A percentile compares a stretch with the other conserved stretches of the same genome.
phyloP scores from a whole-genome alignment of 92 coral and sea anemone species.

The Actinernus sp. region DNA sequence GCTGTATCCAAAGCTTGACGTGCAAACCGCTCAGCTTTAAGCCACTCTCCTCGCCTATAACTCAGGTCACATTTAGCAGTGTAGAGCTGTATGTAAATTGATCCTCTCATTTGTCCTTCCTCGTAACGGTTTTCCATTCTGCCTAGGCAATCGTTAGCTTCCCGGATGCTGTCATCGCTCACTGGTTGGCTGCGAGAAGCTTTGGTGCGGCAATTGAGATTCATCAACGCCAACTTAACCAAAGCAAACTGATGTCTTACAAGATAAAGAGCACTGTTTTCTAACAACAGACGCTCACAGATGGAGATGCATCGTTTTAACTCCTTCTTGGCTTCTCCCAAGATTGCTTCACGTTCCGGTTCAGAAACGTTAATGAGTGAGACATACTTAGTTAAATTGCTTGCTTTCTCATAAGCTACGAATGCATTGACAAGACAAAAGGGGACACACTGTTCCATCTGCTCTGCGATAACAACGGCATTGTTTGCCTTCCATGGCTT shows the following conservation, averaged over 20 bases:
- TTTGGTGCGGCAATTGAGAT: slow-evolving; percentile 67
- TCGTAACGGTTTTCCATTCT: slow-evolving; percentile 41
- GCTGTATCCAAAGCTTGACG: slow-evolving; percentile 38
- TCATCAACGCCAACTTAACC: slow-evolving; percentile 49
- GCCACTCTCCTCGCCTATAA: slow-evolving; percentile 37
- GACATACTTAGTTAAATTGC: no score
- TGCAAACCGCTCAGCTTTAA: slow-evolving; percentile 39
- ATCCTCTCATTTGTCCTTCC: slow-evolving; percentile 41
- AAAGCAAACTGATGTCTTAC: slow-evolving; percentile 52
- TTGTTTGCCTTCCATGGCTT: slow-evolving; percentile 35
- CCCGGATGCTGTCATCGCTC: slow-evolving; percentile 35
- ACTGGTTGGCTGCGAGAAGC: slow-evolving; percentile 56
- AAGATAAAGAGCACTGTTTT: slow-evolving; percentile 28
- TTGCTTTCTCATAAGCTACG: slow-evolving; percentile 59
- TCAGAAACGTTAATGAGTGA: no score
- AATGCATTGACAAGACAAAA: slow-evolving; percentile 38
- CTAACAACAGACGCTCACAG: slow-evolving; percentile 21
- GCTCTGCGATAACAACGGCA: slow-evolving; percentile 30
- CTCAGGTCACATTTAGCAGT: slow-evolving; percentile 61
- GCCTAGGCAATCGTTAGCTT: slow-evolving; percentile 52
- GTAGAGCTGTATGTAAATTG: slow-evolving; percentile 49
- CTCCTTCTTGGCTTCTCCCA: slow-evolving; percentile 4
- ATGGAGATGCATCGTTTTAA: slow-evolving; percentile 43
- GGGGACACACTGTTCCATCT: slow-evolving; percentile 10
- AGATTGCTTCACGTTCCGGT: slow-evolving; percentile 9